Conservation (phyloP, 2,113 vertebrate genomes). For the Megaceryle torquata region DNA sequence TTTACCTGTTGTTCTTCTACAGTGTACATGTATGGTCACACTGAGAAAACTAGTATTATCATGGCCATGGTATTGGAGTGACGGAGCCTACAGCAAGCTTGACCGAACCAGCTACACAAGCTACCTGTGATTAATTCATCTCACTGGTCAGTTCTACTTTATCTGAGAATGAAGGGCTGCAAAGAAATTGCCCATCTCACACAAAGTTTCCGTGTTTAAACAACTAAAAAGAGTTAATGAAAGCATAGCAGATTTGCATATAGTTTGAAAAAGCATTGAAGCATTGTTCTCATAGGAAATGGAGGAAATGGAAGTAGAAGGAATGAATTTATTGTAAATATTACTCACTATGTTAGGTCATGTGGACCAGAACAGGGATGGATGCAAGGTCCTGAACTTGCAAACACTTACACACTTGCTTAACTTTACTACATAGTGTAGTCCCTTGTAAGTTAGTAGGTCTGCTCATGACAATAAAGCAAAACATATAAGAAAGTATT, state of each 20-base stretch:
- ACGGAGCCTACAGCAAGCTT: not conserved
- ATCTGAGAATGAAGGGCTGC: not conserved
- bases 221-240: not conserved
- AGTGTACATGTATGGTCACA: not conserved
- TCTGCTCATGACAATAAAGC: not conserved
- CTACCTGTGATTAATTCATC: not conserved
- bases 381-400: not conserved
- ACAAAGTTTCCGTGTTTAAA: not conserved
- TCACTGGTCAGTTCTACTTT: not conserved
- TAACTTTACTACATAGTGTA: not conserved
- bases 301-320: not conserved
- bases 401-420: not conserved
- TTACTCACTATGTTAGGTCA: not conserved
- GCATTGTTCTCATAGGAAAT: not conserved
- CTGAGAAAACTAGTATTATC: not conserved
- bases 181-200: not conserved
- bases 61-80: not conserved
- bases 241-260: not conserved
- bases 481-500: not conserved
- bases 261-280: not conserved
- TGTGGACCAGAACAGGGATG: not conserved
- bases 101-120: not conserved
- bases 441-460: not conserved
- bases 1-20: not conserved
- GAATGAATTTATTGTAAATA: not conserved